phyloP scores from a whole-genome alignment of 2,797 vertebrate genomes.

The Melanotaenia parkinsoni region DNA sequence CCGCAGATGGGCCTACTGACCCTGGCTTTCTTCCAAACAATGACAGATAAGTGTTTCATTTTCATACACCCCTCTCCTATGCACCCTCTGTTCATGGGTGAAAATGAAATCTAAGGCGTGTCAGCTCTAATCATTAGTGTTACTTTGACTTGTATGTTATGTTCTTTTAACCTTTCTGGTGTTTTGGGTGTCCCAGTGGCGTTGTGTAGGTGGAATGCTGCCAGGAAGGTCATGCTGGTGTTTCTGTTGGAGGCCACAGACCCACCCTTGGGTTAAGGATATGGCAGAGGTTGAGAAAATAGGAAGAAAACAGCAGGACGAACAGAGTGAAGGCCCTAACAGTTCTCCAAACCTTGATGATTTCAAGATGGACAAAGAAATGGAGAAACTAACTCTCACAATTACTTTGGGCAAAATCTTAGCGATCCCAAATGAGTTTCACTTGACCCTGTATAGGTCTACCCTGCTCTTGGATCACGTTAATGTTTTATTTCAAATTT shows the following conservation, averaged over 20 bases:
- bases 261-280: conserved; percentile 54
- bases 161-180: conserved; percentile 10
- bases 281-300: conserved; percentile 57
- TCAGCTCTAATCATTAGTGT: background rate
- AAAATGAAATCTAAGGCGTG: background rate
- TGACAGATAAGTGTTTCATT: conserved; percentile 17
- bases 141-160: background rate
- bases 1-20: conserved; percentile 58
- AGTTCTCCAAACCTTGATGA: conserved; percentile 46
- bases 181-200: conserved; percentile 5
- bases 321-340: conserved; percentile 25
- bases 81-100: background rate
- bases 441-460: background rate
- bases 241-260: conserved; percentile 60
- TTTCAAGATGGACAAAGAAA: conserved; percentile 50
- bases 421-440: background rate
- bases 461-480: background rate
- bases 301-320: conserved; percentile 13
- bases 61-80: background rate
- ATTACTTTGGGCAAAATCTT: background rate
- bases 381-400: background rate
- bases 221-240: conserved; percentile 61
- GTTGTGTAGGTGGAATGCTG: conserved; percentile 45
- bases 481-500: conserved; percentile 1
- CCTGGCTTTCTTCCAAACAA: conserved; percentile 29